Evolutionary conservation across 2,797 vertebrate genomes (phyloP).

Genomic region (Artibeus jamaicensis): DNA sequence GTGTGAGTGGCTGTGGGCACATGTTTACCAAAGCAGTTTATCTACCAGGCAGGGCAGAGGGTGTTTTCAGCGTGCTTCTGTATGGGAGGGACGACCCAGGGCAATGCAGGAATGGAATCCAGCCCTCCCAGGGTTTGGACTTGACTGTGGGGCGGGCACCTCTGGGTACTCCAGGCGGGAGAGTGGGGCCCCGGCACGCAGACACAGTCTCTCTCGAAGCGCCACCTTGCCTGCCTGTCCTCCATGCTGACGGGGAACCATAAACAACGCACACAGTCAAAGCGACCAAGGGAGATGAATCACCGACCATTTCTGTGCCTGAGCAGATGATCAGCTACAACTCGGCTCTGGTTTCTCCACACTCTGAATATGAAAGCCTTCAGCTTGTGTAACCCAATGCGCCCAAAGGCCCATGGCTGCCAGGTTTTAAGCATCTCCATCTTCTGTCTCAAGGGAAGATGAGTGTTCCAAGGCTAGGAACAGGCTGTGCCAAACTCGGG

Average conservation of each 20-base stretch:
- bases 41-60: fast-evolving
- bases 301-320: neutral
- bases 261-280: neutral
- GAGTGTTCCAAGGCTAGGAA: neutral
- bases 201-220: neutral
- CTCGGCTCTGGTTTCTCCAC: neutral
- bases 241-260: too few species aligned
- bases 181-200: neutral
- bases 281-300: neutral
- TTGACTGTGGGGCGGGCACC: neutral
- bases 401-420: neutral
- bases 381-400: neutral
- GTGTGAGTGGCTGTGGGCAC: neutral
- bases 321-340: neutral
- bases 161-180: too few species aligned
- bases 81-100: too few species aligned
- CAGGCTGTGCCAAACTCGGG: neutral
- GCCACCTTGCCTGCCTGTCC: too few species aligned
- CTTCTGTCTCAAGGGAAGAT: neutral
- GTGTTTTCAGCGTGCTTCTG: neutral
- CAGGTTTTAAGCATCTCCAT: neutral
- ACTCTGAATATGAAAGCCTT: neutral
- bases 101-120: neutral
- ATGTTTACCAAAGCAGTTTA: neutral
- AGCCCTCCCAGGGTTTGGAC: neutral